Base-by-base conservation (phyloP, 2,888 invertebrate genomes). In the Hoplodrina ambigua region DNA sequence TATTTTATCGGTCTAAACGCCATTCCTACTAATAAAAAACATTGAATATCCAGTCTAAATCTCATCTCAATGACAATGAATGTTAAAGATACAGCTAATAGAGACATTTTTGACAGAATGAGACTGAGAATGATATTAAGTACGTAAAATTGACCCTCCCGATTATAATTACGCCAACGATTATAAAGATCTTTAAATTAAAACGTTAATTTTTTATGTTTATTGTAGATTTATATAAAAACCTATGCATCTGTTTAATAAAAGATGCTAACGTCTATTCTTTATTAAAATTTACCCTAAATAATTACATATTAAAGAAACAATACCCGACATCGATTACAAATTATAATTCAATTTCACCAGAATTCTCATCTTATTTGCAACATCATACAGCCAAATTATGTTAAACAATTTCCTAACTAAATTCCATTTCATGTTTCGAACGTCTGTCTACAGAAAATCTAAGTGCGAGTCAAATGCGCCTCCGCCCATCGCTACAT, bases 401-500 rank as follows among this genome's bases (percentile, higher is more conserved):
- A 44, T 19, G 61, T 50, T 53, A 63, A 76, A 59, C 13, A 56
- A 53, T 30, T 46, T 52, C 55, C 17, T 53, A 33, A 69, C 62
- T 8, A 57, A 71, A 77, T 81, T 81, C 56, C 64, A 33, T 49
- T 64, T 57, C 50, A 70, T 56, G 50, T 60, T 78, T n/a, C 52
- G 30, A 61, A 55, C 52, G 61, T 62, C 69, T n/a, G 59, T 77
- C 79, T 79, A 85, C 83, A 82, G 83, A 87, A 87, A 86, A 82
- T 82, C 80, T 44, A 61, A 87, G 83, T 83, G 81, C 83, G 85
- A 83, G 83, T 84, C 85, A 83, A 88, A 89, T 88, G 80, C 85
- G 72, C 86, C 85, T 83, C 85, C 85, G 79, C 85, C 85, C 86
- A 87, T 83, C 78, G 86, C 75, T 82, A 86, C 86, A 88, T 88